Evolutionary conservation across 1,140 invertebrate genomes (phyloP).

Genomic region (Drosophila lacteicornis): DNA sequence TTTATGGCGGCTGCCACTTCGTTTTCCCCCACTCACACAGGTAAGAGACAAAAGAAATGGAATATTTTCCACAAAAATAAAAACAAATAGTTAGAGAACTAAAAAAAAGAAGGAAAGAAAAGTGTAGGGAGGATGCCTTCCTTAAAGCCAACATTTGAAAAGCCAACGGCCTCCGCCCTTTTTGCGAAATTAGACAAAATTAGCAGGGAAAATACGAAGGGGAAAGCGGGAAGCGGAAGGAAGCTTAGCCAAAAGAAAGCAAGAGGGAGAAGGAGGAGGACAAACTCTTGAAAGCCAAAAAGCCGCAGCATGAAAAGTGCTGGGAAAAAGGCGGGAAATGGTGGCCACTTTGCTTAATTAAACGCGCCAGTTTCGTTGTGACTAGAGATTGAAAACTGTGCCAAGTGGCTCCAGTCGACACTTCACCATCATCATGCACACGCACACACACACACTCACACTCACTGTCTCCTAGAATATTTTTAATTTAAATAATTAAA

Average conservation of each 20-base stretch:
- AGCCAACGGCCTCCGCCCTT: constrained; percentile 29
- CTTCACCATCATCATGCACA: constrained; percentile 18
- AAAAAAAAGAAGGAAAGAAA: neutral
- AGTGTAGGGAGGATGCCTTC: neutral
- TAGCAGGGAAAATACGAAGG: constrained; percentile 48
- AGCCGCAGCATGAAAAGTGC: constrained; percentile 33
- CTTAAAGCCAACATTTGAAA: constrained; percentile 6
- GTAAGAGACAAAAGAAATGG: constrained; percentile 49
- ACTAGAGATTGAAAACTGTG: constrained; percentile 75
- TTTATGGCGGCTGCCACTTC: constrained; percentile 47
- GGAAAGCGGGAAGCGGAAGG: constrained; percentile 4
- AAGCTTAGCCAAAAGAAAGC: constrained; percentile 23
- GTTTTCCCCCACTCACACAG: constrained; percentile 22
- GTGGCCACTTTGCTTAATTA: constrained; percentile 82
- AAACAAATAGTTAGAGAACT: neutral
- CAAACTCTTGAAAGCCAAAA: constrained; percentile 57
- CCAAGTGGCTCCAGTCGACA: constrained; percentile 63
- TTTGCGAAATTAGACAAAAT: constrained; percentile 72
- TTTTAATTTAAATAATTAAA: constrained; percentile 83
- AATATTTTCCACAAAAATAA: constrained; percentile 26
- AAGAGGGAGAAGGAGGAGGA: constrained; percentile 11
- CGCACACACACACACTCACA: neutral
- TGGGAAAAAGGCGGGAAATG: constrained; percentile 21
- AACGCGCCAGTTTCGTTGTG: constrained; percentile 68
- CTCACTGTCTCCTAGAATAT: constrained; percentile 48